Base-by-base conservation (phyloP, 2,113 vertebrate species). In the Alouatta palliata region DNA sequence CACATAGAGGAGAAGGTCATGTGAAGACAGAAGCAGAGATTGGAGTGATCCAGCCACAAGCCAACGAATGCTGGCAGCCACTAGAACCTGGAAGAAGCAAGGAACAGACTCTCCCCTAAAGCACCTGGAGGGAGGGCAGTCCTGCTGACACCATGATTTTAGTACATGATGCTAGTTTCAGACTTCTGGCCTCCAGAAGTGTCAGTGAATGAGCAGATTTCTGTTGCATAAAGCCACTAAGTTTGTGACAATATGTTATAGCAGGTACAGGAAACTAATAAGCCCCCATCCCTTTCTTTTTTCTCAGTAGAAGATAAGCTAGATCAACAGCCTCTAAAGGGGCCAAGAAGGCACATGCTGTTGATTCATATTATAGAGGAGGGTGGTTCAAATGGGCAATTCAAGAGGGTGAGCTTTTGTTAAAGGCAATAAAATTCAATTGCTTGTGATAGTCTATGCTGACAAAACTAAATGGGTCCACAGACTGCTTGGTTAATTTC, bases 361-460 rank as follows among this genome's bases (percentile, higher is more conserved):
- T 75, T 75, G 56, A 76, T 58, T 76, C 12, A 23, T 81, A 2
- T 93, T 82, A 35, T 49, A 27, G 30, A 45, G 27, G 76, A 7
- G 76, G 20, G 0, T 76, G 49, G 13, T 82, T 35, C 64, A 76
- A 91, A 58, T 87, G 40, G 82, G 76, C 61, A 82, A 87, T 12
- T 85, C 17, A 76, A 76, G 82, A 81, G 11, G 19, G 7, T 70
- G 27, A 82, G 35, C 32, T 43, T 70, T 68, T 32, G 27, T 73
- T 95, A 85, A 92, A 89, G 61, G 66, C 19, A 92, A 23, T 95
- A 56, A 71, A 79, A 89, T 80, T 85, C 52, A 81, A 56, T 71
- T 89, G 10, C 43, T 92, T 85, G 84, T 71, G 84, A 47, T 71
- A 45, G 58, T 85, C 30, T 66, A 16, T 43, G 17, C 20, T 75